Base-by-base conservation (phyloP, 2,113 vertebrate genomes). In the Salminus brasiliensis region DNA sequence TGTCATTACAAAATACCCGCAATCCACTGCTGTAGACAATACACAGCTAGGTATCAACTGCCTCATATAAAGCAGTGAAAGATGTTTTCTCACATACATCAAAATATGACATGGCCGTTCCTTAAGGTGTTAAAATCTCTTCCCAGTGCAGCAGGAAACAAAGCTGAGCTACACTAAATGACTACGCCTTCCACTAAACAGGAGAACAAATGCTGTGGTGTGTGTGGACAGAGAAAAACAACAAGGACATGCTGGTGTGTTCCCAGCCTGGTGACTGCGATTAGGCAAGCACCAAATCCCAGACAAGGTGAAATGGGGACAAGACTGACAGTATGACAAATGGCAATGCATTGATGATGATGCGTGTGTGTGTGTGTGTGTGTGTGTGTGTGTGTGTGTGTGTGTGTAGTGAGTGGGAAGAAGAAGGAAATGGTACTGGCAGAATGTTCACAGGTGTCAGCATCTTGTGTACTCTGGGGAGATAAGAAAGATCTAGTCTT, bases 281-380 rank as follows among this genome's bases (percentile, higher is more conserved):
- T 66, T 11, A 23, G 21, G 34, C 18, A 55, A 55, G 18, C n/a
- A n/a, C 21, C n/a, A 8, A 12, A 13, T 49, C 16, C 47, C 47
- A 9, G 15, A 16, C 59, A 62, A 65, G 62, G 62, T 66, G 34
- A 39, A 10, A 34, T 66, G 9, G 62, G 62, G 34, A 66, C 21
- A 39, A 39, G 18, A 39, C 62, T 66, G 62, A 13, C 32, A 66
- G 62, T 23, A 18, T 66, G 62, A 66, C n/a, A 66, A 39, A 66
- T 23, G 21, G 62, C 5, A 21, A 30, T 32, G 10, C 41, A 29
- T 29, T 57, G 30, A 6, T 25, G 52, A 9, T 72, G 34, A 49
- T 72, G 78, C 47, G 36, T 49, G 76, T 71, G 76, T 70, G 67
- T 52, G 67, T 71, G 29, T 62, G 76, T 34, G 76, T 49, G 67